phyloP scores from a whole-genome alignment of 2,113 vertebrate species.

The Psophia crepitans region DNA sequence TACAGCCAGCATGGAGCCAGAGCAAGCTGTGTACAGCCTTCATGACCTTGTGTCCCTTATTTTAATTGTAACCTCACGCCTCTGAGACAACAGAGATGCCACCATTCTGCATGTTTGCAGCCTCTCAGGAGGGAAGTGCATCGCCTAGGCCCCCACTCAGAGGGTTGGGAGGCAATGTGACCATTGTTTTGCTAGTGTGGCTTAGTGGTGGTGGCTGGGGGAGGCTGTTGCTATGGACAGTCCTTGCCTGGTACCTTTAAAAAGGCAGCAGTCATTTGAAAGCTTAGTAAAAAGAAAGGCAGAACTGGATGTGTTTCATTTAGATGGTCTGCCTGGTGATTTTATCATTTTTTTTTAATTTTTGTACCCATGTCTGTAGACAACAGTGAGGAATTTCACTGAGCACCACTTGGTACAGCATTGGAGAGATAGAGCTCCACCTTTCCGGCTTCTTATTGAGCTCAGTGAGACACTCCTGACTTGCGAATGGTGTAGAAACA shows the following conservation, averaged over 20 bases:
- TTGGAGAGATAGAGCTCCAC: background rate
- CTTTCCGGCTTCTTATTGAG: background rate
- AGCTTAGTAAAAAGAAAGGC: background rate
- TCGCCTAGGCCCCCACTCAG: background rate
- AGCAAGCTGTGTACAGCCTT: background rate
- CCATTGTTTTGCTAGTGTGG: background rate
- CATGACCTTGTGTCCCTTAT: background rate
- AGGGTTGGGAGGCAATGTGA: too few species aligned
- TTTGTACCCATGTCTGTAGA: background rate
- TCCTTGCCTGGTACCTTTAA: accelerated
- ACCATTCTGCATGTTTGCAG: background rate
- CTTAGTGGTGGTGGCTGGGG: background rate
- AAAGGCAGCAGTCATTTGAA: background rate
- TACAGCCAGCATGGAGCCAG: background rate
- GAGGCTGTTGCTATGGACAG: background rate
- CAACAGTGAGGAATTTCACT: background rate
- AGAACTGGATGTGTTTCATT: background rate
- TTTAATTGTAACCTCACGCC: background rate
- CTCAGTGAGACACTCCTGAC: background rate
- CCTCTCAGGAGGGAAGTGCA: accelerated
- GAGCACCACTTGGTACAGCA: accelerated
- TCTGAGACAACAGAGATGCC: background rate
- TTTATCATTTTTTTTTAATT: background rate
- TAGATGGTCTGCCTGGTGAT: background rate
- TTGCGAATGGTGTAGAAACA: background rate